Conservation (phyloP, 2,888 invertebrate genomes). For the Acleris literana region DNA sequence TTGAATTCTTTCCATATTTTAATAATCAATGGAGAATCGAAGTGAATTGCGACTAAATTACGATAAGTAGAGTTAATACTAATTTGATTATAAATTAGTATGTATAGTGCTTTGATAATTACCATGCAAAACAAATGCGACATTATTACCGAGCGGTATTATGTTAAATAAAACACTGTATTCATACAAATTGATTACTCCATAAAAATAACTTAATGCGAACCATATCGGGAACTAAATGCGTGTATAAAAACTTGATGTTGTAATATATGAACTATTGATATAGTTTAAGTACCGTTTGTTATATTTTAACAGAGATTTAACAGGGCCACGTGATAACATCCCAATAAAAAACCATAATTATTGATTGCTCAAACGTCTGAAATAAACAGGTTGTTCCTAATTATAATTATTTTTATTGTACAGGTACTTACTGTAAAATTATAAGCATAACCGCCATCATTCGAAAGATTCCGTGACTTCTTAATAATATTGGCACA, state of each 20-base stretch:
- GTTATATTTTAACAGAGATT: conserved; percentile 10
- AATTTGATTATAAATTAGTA: conserved; percentile 38
- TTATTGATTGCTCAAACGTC: too few relatives aligned
- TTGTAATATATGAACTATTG: conserved; percentile 16
- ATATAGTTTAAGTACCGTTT: conserved; percentile 21
- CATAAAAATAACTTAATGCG: conserved; percentile 4
- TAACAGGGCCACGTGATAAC: conserved; percentile 16
- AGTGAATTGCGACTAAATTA: conserved; percentile 40
- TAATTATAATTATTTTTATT: too few relatives aligned
- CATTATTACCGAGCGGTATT: conserved; percentile 30
- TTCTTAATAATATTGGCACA: too few relatives aligned
- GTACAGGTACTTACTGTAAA: too few relatives aligned
- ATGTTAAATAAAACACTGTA: conserved; percentile 5
- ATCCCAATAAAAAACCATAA: background rate
- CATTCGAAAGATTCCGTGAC: too few relatives aligned
- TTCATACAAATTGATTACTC: background rate
- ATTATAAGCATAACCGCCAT: too few relatives aligned
- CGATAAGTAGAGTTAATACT: conserved; percentile 39
- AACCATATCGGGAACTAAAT: conserved; percentile 11
- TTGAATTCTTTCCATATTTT: conserved; percentile 38
- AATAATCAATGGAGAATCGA: conserved; percentile 35
- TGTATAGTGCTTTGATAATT: conserved; percentile 24
- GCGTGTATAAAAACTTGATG: conserved; percentile 8
- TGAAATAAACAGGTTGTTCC: too few relatives aligned
- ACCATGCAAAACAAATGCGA: conserved; percentile 9